phyloP scores from a whole-genome alignment of 2,113 vertebrate species.

The Ardeotis arabs region DNA sequence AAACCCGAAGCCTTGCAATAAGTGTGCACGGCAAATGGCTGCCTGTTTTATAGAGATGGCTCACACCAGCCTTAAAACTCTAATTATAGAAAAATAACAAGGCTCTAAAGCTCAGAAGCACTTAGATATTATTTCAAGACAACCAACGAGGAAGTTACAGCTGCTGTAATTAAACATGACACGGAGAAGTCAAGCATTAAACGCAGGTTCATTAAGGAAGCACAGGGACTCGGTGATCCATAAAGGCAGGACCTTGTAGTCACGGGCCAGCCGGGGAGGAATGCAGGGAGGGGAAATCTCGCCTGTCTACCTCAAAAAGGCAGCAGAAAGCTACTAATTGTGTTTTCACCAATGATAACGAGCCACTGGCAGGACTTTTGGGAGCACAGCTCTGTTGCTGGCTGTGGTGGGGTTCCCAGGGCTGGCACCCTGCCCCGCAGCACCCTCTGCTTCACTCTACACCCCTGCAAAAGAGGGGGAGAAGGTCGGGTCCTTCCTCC shows the following conservation, averaged over 20 bases:
- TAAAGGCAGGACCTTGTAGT: constrained; percentile 55
- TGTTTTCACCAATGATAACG: neutral
- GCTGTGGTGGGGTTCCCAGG: neutral
- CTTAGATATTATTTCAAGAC: constrained; percentile 66
- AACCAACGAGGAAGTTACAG: constrained; percentile 56
- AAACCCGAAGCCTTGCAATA: neutral
- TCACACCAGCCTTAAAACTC: constrained; percentile 53
- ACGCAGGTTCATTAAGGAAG: constrained; percentile 66
- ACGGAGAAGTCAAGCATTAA: constrained; percentile 71
- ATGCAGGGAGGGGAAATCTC: neutral
- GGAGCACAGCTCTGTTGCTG: neutral
- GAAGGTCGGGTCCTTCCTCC: neutral
- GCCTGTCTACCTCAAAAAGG: neutral
- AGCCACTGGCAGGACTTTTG: neutral
- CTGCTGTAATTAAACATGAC: constrained; percentile 72
- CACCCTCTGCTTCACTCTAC: neutral
- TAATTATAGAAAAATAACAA: constrained; percentile 66
- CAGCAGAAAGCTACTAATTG: constrained; percentile 12
- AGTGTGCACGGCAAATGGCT: neutral
- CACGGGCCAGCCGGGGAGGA: neutral
- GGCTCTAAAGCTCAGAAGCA: constrained; percentile 64
- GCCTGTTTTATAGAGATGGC: neutral
- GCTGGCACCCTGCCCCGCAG: neutral
- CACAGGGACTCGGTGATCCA: constrained; percentile 33
- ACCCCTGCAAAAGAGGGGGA: neutral